A percentile compares a stretch with the other conserved stretches of the same genome.
These are phyloP conservation scores for Peucedramus taeniatus DNA, from an alignment of 2,113 vertebrate species.

Conservation along the genomic window DNA sequence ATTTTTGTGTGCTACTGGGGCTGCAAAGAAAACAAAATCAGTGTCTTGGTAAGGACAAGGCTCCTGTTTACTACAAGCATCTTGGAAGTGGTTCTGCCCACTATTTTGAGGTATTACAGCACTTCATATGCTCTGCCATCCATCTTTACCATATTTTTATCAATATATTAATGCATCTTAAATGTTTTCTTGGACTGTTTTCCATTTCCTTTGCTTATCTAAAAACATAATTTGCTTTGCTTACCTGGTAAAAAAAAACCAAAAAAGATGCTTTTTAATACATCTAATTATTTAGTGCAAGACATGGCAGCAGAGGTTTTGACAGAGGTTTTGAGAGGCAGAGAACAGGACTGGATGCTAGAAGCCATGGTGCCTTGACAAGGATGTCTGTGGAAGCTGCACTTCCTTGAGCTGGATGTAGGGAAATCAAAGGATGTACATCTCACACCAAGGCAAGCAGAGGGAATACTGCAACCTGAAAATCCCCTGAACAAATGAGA, in stretches of 20 bases:
- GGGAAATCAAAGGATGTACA: neutral
- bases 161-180: neutral
- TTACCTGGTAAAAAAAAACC: neutral
- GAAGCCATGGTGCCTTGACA: neutral
- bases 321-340: neutral
- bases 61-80: neutral
- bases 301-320: neutral
- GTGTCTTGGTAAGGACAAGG: neutral
- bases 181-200: neutral
- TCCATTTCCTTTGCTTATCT: neutral
- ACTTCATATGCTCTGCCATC: neutral
- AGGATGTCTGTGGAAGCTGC: neutral
- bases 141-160: neutral
- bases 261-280: neutral
- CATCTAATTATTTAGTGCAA: neutral
- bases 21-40: neutral
- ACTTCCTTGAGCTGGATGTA: neutral
- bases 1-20: neutral
- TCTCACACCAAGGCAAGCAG: neutral
- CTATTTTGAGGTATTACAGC: neutral
- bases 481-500: neutral
- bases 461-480: neutral
- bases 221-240: neutral
- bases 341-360: neutral
- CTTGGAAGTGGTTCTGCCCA: neutral